phyloP scores from a whole-genome alignment of 1,140 invertebrate species.

The Cyphomyrmex costatus region DNA sequence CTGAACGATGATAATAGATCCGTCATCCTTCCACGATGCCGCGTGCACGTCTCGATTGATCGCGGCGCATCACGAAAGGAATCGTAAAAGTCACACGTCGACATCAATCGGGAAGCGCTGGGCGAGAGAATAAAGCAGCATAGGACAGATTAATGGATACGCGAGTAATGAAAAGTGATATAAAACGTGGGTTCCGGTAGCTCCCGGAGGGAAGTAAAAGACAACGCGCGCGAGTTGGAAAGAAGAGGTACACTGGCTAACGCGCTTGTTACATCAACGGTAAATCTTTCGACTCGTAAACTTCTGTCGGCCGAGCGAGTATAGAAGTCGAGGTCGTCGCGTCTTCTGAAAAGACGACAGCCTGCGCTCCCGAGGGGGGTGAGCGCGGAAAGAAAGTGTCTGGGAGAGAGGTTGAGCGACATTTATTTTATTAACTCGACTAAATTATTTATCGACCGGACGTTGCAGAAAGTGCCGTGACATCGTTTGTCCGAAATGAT shows the following conservation, averaged over 20 bases:
- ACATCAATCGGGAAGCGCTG: neutral
- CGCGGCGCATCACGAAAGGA: neutral
- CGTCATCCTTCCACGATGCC: slow-evolving; percentile 4
- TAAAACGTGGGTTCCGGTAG: slow-evolving; percentile 19
- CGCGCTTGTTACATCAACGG: slow-evolving; percentile 68
- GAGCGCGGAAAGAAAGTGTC: neutral
- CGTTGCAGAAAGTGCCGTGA: slow-evolving; percentile 11
- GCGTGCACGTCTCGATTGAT: neutral
- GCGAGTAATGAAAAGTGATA: slow-evolving; percentile 45
- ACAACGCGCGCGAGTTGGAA: neutral
- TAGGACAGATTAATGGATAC: neutral
- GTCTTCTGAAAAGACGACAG: slow-evolving; percentile 40
- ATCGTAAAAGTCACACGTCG: neutral
- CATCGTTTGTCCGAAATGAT: slow-evolving; percentile 46
- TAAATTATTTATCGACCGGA: slow-evolving; percentile 61
- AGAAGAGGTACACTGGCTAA: neutral
- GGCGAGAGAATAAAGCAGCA: neutral
- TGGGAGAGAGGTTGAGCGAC: slow-evolving; percentile 9
- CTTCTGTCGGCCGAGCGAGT: slow-evolving; percentile 34
- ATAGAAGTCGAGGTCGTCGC: slow-evolving; percentile 4
- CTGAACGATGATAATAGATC: slow-evolving; percentile 43
- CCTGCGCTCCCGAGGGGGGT: neutral
- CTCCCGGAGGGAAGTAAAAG: neutral
- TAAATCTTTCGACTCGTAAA: slow-evolving; percentile 75
- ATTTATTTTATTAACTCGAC: slow-evolving; percentile 64